Base-by-base conservation (phyloP, 2,113 vertebrate species). In the Halichoerus grypus region DNA sequence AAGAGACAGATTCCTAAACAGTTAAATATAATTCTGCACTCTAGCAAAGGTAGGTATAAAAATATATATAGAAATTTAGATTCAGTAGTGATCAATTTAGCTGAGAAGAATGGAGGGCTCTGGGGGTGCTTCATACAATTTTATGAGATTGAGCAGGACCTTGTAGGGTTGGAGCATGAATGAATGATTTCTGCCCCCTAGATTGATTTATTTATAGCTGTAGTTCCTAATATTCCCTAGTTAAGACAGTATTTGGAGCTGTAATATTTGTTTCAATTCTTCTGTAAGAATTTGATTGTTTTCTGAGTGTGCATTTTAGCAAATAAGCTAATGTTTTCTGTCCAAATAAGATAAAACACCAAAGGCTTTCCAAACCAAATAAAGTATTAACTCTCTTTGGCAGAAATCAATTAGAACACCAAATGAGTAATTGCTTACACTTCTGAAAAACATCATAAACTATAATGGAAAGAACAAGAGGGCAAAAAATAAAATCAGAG, bases 321-420 rank as follows among this genome's bases (percentile, higher is more conserved):
- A 55, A 85, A 86, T 67, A 94, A 81, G 28, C 36, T 95, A 82
- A 14, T 67, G 79, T 91, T 63, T 96, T n/a, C 74, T 88, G 18
- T 24, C 31, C 49, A 85, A 88, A 69, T 42, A 90, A 92, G 91
- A 71, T 67, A 69, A 57, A 93, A 65, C 14, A 74, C 14, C 59
- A 69, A 94, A 94, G 65, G 7, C 39, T 89, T 92, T 89, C 31
- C 24, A 55, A 83, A 65, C 22, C 4, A 83, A 36, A 74, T 84
- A 28, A 96, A 83, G 74, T 89, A 86, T 63, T 95, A 96, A 79
- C 46, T 93, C 39, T 81, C 63, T 88, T 77, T 79, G 72, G 88
- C 53, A 97, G 86, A 77, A 97, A 94, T 94, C 59, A 96, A 51
- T 96, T 91, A 91, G 46, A 94, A 42, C 8, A 91, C 72, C 59